These are phyloP conservation scores for Hypsibius dujardini DNA, from an alignment of 1,140 invertebrate species.

Conservation along the genomic window DNA sequence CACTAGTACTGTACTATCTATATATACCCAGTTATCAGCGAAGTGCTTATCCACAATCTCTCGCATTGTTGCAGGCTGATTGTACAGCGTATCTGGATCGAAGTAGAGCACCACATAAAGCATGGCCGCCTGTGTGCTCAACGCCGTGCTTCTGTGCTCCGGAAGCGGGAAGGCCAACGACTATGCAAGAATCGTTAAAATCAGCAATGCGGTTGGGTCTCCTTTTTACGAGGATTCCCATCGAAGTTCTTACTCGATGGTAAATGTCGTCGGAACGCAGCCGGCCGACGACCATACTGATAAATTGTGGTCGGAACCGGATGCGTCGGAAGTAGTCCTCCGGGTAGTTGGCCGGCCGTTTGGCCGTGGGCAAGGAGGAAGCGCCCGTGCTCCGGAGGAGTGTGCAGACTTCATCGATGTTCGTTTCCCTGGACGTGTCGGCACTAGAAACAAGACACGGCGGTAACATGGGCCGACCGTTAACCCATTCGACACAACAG, in stretches of 20 bases:
- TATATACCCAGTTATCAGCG: conserved; percentile 85
- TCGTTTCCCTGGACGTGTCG: conserved; percentile 53
- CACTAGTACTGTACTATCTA: too few relatives aligned
- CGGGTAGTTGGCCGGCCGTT: conserved; percentile 64
- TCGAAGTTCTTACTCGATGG: conserved; percentile 73
- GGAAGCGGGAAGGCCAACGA: conserved; percentile 65
- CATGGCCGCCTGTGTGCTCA: conserved; percentile 77
- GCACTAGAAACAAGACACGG: too few relatives aligned
- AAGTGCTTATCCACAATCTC: conserved; percentile 97
- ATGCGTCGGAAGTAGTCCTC: conserved; percentile 82
- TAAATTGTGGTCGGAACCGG: conserved; percentile 50
- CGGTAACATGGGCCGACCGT: too few relatives aligned
- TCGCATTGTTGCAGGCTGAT: conserved; percentile 75
- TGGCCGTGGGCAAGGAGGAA: conserved; percentile 38
- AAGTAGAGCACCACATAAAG: conserved; percentile 83
- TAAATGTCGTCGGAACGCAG: conserved; percentile 86
- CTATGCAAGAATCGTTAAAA: conserved; percentile 22
- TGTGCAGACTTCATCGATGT: conserved; percentile 90
- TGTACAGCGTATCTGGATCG: conserved; percentile 56
- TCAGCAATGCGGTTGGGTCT: too few relatives aligned
- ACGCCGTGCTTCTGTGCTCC: conserved; percentile 72
- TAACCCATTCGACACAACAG: too few relatives aligned
- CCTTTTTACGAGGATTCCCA: too few relatives aligned
- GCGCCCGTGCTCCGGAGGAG: conserved; percentile 73
- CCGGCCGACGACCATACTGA: conserved; percentile 67